Evolutionary conservation across 2,797 vertebrate genomes (phyloP).

Genomic region (Ammospiza maritima): DNA sequence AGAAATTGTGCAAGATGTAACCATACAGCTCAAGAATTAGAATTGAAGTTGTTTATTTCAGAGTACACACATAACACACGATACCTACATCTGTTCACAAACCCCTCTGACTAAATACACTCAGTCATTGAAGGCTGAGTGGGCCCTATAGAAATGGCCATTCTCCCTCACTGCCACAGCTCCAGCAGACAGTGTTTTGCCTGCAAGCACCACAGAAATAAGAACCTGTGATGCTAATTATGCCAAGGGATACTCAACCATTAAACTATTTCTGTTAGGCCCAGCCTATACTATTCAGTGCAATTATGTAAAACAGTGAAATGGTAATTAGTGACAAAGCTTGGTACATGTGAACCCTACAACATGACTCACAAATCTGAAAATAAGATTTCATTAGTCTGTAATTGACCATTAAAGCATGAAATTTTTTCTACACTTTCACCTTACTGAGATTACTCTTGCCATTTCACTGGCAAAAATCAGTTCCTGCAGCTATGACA

Average conservation of each 20-base stretch:
- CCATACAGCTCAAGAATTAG: background rate
- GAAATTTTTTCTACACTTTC: constrained; percentile 35
- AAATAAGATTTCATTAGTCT: constrained; percentile 50
- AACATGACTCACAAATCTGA: constrained; percentile 14
- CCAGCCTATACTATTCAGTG: constrained; percentile 37
- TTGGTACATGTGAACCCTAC: background rate
- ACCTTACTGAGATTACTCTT: background rate
- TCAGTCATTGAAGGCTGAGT: background rate
- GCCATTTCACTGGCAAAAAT: background rate
- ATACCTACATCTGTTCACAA: background rate
- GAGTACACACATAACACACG: background rate
- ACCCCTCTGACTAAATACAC: background rate
- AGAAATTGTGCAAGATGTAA: background rate
- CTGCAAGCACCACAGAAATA: constrained; percentile 1
- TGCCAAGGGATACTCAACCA: background rate
- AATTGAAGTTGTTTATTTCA: background rate
- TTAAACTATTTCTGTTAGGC: constrained; percentile 34
- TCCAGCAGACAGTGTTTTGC: background rate
- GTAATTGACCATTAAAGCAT: constrained; percentile 46
- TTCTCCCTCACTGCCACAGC: background rate
- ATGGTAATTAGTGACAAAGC: constrained; percentile 57
- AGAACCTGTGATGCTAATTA: constrained; percentile 17
- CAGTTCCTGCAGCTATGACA: background rate
- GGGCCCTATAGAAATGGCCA: background rate
- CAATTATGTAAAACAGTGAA: constrained; percentile 65